Base-by-base conservation (phyloP, 1,140 invertebrate species). In the Phymastichus coffea region DNA sequence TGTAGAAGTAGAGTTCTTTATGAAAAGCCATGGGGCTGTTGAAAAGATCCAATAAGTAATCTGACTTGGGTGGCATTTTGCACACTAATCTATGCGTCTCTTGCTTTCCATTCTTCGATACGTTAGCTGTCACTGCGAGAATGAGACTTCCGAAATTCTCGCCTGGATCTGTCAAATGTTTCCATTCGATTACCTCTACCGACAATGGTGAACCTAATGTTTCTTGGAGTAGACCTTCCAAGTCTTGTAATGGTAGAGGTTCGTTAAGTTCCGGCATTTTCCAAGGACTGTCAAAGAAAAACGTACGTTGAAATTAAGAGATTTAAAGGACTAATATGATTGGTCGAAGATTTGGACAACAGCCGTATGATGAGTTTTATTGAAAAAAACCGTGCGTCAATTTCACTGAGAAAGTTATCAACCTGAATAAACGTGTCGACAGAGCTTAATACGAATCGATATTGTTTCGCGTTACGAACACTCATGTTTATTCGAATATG, bases 71-170 rank as follows among this genome's bases (percentile, higher is more conserved):
- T 2, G 84, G 83, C 37, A 86, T 69, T 68, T 86, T 86, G 0
- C 79, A 81, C 10, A 86, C 83, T 0, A 86, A 46, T 49, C 82
- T 69, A 10, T 83, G 60, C 0, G 70, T 70, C 44, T 78, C 67
- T 10, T 70, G 51, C 15, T 69, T 65, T 8, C 65, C 58, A 4
- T 74, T 57, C 20, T 59, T 61, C 0, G 66, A 35, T 26, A 79
- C 4, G 7, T 60, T 70, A 4, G 76, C 63, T 26, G 75, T 68
- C 4, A 86, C 67, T 1, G 76, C 73, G 14, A 85, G 54, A 68
- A 86, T 85, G 3, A 82, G 23, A 70, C 85, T 85, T 6, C 83
- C 84, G 64, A 84, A 86, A 67, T 86, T 86, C 47, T 86, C 84
- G 1, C 85, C 84, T 0, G 83, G 81, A 47, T 81, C 78, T 6